phyloP scores from a whole-genome alignment of 1,140 invertebrate species.

The Aphidius ervi region DNA sequence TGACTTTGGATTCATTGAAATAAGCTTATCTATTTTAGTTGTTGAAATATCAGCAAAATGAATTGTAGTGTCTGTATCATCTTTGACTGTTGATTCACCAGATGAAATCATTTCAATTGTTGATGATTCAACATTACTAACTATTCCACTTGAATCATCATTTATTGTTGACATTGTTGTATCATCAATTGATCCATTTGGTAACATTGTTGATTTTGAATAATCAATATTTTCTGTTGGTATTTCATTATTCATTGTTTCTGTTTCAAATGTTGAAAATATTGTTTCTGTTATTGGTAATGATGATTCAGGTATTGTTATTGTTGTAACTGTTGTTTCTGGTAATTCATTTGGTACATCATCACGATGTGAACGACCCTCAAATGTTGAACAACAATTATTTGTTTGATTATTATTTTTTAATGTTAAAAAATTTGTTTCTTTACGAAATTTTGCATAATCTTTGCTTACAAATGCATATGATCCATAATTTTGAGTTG shows the following conservation, averaged over 20 bases:
- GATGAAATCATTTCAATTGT: neutral
- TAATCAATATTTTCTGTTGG: slow-evolving; percentile 40
- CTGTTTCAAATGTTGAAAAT: slow-evolving; percentile 35
- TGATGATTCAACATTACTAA: slow-evolving; percentile 1
- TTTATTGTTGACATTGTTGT: neutral
- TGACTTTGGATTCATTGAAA: no score
- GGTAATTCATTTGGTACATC: slow-evolving; percentile 23
- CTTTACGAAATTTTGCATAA: slow-evolving; percentile 56
- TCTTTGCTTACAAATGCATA: slow-evolving; percentile 57
- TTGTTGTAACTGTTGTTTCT: slow-evolving; percentile 20
- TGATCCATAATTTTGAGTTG: slow-evolving; percentile 53
- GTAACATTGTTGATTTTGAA: slow-evolving; percentile 34
- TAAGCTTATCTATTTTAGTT: no score
- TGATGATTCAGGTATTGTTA: slow-evolving; percentile 22
- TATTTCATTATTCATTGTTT: slow-evolving; percentile 49
- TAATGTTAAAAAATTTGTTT: slow-evolving; percentile 48
- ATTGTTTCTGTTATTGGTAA: slow-evolving; percentile 34
- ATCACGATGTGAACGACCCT: slow-evolving; percentile 44
- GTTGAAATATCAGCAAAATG: no score
- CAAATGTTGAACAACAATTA: slow-evolving; percentile 28
- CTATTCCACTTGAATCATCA: slow-evolving; percentile 8
- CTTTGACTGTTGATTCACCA: no score
- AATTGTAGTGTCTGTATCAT: no score
- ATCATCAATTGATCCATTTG: slow-evolving; percentile 7
- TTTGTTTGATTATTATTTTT: slow-evolving; percentile 6